Conservation (phyloP, 2,888 invertebrate species). For the Cephalotes varians region DNA sequence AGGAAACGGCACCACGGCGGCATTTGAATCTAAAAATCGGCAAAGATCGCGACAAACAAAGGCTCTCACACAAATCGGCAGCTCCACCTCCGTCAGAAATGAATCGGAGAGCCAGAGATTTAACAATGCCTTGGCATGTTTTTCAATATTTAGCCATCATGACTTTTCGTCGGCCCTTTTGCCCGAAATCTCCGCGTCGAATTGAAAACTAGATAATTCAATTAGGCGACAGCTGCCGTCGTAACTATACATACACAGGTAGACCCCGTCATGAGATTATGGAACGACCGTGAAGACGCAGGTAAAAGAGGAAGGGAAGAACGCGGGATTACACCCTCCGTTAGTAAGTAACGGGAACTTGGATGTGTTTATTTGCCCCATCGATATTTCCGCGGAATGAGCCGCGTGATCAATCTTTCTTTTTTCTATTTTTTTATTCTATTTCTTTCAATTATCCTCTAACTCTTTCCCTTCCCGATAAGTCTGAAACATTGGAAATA, state of each 20-base stretch:
- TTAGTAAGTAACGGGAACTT: slow-evolving; percentile 65
- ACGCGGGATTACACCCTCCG: slow-evolving; percentile 66
- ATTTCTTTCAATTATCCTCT: not conserved
- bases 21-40: slow-evolving; percentile 71
- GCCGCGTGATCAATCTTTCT: slow-evolving; percentile 9
- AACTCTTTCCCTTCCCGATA: too few relatives aligned
- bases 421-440: not conserved
- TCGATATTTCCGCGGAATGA: slow-evolving; percentile 33
- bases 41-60: slow-evolving; percentile 78
- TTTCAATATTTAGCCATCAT: slow-evolving; percentile 86
- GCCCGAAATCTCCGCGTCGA: slow-evolving; percentile 85
- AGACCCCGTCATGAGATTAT: slow-evolving; percentile 67
- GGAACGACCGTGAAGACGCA: slow-evolving; percentile 51
- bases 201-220: slow-evolving; percentile 86
- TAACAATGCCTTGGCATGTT: slow-evolving; percentile 85
- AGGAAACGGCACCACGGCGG: slow-evolving; percentile 52
- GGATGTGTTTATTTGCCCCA: slow-evolving; percentile 77
- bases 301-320: slow-evolving; percentile 43
- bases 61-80: slow-evolving; percentile 74
- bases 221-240: slow-evolving; percentile 84
- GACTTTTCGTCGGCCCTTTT: slow-evolving; percentile 84
- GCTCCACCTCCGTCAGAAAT: slow-evolving; percentile 75
- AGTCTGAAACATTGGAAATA: not conserved
- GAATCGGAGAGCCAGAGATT: slow-evolving; percentile 72
- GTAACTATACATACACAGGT: slow-evolving; percentile 70